Conservation (phyloP, 2,888 invertebrate species). For the Arrhopalites spinosus region DNA sequence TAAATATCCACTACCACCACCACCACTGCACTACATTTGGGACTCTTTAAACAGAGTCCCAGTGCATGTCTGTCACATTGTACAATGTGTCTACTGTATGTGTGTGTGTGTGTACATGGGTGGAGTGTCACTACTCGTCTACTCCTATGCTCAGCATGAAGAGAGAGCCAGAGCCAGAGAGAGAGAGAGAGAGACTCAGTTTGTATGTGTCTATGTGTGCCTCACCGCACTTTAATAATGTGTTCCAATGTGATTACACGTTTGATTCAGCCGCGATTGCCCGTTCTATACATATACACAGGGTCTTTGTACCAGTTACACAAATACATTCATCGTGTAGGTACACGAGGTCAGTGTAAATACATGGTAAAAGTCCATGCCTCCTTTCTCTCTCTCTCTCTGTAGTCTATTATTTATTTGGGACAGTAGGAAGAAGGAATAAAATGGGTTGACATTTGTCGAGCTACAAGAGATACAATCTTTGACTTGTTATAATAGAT, state of each 20-base stretch:
- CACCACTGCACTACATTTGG: not conserved
- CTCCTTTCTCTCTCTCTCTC: not conserved
- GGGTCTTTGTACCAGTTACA: too few species aligned
- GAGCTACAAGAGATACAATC: not conserved
- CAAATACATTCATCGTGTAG: too few species aligned
- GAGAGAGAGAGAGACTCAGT: not conserved
- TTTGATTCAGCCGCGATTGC: constrained; percentile 6
- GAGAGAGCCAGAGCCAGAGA: too few species aligned
- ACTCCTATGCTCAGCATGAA: not conserved
- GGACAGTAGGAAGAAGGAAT: not conserved
- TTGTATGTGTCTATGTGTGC: not conserved
- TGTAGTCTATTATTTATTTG: constrained; percentile 4
- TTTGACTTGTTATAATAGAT: not conserved
- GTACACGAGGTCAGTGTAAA: not conserved
- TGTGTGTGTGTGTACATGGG: not conserved
- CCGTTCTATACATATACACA: not conserved
- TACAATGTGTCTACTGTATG: not conserved
- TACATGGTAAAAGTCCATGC: not conserved
- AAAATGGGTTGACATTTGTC: not conserved
- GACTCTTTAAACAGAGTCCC: too few species aligned
- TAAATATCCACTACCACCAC: not conserved
- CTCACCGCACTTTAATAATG: constrained; percentile 11
- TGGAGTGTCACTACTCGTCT: not conserved
- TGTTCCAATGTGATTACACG: constrained; percentile 19
- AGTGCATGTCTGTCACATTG: not conserved